phyloP scores from a whole-genome alignment of 2,797 vertebrate species.

The Neosilurus hyrtlii region DNA sequence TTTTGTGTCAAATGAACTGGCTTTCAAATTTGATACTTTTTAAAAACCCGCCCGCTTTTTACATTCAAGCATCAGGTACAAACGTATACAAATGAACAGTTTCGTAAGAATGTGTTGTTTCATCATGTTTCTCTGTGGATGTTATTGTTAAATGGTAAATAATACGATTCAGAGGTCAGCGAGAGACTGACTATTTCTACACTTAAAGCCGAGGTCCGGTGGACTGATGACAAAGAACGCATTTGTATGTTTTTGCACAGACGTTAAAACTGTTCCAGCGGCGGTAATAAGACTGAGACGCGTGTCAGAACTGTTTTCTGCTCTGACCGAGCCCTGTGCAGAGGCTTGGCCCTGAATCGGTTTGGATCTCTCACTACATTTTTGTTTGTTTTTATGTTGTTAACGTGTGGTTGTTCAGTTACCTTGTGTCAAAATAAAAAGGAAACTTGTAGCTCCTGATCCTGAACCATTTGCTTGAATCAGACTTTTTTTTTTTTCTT shows the following conservation, averaged over 20 bases:
- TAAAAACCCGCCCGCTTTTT: conserved; percentile 37
- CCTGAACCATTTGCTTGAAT: neutral
- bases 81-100: conserved; percentile 34
- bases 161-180: conserved; percentile 75
- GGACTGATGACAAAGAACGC: conserved; percentile 53
- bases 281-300: conserved; percentile 31
- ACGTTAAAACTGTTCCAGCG: conserved; percentile 38
- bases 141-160: conserved; percentile 75
- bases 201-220: conserved; percentile 63
- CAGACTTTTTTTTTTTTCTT: neutral
- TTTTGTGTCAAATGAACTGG: conserved; percentile 74
- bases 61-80: conserved; percentile 55
- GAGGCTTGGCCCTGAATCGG: conserved; percentile 60
- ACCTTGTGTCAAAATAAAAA: conserved; percentile 73
- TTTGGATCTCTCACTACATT: conserved; percentile 53
- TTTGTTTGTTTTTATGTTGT: conserved; percentile 63
- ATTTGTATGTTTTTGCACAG: conserved; percentile 70
- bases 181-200: conserved; percentile 67
- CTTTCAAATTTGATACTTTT: conserved; percentile 70
- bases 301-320: conserved; percentile 5
- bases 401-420: conserved; percentile 67
- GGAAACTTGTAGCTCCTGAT: conserved; percentile 64
- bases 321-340: neutral
- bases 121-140: conserved; percentile 75
- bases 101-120: conserved; percentile 41